Conservation (phyloP, 2,113 vertebrate genomes). For the Pyxicephalus adspersus region DNA sequence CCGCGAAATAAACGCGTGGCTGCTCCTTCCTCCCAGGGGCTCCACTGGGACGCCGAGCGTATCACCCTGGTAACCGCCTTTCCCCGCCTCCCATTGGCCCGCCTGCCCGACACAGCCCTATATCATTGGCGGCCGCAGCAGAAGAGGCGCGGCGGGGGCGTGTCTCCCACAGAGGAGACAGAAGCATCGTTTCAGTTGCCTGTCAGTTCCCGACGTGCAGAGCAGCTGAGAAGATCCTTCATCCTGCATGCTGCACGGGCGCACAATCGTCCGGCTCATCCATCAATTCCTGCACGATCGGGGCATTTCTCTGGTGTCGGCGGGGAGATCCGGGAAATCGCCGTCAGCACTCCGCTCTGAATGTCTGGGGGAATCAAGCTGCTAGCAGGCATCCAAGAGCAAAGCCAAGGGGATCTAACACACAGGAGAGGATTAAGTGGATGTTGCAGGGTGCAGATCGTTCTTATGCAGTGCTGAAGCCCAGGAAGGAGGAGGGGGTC, state of each 20-base stretch:
- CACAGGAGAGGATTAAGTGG: conserved; percentile 40
- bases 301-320: neutral
- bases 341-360: neutral
- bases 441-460: conserved; percentile 13
- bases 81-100: neutral
- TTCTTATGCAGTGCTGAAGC: conserved; percentile 24
- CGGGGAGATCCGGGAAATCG: neutral
- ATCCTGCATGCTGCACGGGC: conserved; percentile 4
- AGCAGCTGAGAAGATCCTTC: conserved; percentile 48
- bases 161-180: neutral
- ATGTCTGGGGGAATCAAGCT: conserved; percentile 7
- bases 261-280: conserved; percentile 24
- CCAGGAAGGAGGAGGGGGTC: conserved; percentile 14
- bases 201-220: conserved; percentile 55
- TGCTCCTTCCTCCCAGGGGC: conserved; percentile 61
- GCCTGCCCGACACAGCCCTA: too few relatives aligned
- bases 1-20: conserved; percentile 75
- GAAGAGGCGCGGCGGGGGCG: conserved; percentile 1
- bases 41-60: conserved; percentile 72
- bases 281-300: conserved; percentile 47
- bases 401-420: conserved; percentile 9
- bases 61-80: conserved; percentile 77
- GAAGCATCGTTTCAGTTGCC: conserved; percentile 27
- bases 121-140: neutral
- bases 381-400: conserved; percentile 21